Evolutionary conservation across 1,140 invertebrate species (phyloP).

Genomic region (Drosophila neocordata): DNA sequence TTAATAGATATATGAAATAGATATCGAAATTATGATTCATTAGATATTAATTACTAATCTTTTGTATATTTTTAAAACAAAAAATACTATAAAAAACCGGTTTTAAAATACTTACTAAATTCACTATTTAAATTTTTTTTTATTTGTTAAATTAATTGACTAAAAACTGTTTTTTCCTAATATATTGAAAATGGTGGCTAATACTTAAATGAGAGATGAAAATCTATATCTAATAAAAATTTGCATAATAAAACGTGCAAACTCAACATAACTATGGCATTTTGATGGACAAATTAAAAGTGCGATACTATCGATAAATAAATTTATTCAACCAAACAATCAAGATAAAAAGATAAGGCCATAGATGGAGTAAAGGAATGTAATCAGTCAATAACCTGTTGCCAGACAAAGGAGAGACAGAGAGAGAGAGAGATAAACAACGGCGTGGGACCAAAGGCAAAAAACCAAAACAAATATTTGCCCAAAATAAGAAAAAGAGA

Average conservation of each 20-base stretch:
- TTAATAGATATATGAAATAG: no score
- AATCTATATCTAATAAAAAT: background rate
- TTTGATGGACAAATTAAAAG: conserved; percentile 43
- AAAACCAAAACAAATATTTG: conserved; percentile 34
- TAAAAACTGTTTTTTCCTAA: background rate
- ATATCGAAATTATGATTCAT: no score
- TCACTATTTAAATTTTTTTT: no score
- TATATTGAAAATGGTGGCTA: background rate
- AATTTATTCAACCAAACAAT: conserved; percentile 29
- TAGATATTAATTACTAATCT: no score
- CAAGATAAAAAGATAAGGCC: conserved; percentile 50
- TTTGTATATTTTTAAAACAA: no score
- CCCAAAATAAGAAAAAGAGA: conserved; percentile 20
- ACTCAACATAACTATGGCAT: conserved; percentile 2
- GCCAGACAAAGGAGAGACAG: conserved; percentile 16
- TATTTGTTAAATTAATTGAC: background rate
- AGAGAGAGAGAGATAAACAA: conserved; percentile 7
- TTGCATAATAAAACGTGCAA: conserved; percentile 1
- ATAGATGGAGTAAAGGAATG: conserved; percentile 15
- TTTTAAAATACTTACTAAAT: no score
- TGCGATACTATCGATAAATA: conserved; percentile 32
- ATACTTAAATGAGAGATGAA: background rate
- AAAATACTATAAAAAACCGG: no score
- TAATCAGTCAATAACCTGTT: conserved; percentile 74
- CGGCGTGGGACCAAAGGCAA: conserved; percentile 8